These are phyloP conservation scores for Perca fluviatilis DNA, from an alignment of 2,113 vertebrate species.

Conservation along the genomic window DNA sequence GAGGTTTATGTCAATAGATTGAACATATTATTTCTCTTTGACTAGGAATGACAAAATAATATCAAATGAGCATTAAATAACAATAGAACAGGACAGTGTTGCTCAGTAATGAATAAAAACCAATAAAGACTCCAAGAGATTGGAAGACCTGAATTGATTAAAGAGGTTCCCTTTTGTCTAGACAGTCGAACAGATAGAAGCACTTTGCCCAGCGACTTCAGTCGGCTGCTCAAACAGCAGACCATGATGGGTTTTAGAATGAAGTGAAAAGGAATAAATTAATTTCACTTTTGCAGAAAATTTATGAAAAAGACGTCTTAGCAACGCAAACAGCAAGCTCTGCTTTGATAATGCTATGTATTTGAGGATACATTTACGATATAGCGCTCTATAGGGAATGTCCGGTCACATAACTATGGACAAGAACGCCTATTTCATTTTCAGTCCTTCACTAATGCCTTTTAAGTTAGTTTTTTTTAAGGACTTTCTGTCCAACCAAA, in stretches of 20 bases:
- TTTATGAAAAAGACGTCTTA: not conserved
- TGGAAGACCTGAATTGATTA: not conserved
- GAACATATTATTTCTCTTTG: not conserved
- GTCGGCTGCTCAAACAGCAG: not conserved
- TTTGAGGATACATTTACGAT: not conserved
- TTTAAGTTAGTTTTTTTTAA: conserved; percentile 25
- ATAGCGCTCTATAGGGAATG: not conserved
- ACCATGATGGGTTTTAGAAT: not conserved
- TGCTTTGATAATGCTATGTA: not conserved
- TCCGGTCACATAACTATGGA: not conserved
- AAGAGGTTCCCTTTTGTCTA: not conserved
- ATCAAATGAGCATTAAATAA: not conserved
- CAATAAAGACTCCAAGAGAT: not conserved
- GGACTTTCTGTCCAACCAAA: conserved; percentile 22
- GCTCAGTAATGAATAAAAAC: not conserved
- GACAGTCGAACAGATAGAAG: not conserved
- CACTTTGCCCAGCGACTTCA: not conserved
- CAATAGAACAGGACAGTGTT: not conserved
- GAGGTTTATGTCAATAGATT: not conserved
- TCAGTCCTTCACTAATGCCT: not conserved
- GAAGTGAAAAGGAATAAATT: not conserved
- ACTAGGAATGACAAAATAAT: not conserved
- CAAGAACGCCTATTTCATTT: conserved; percentile 1
- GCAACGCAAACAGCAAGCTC: not conserved
- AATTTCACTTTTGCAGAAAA: not conserved